Base-by-base conservation (phyloP, 2,113 vertebrate genomes). In the Pomatorhinus ruficollis region DNA sequence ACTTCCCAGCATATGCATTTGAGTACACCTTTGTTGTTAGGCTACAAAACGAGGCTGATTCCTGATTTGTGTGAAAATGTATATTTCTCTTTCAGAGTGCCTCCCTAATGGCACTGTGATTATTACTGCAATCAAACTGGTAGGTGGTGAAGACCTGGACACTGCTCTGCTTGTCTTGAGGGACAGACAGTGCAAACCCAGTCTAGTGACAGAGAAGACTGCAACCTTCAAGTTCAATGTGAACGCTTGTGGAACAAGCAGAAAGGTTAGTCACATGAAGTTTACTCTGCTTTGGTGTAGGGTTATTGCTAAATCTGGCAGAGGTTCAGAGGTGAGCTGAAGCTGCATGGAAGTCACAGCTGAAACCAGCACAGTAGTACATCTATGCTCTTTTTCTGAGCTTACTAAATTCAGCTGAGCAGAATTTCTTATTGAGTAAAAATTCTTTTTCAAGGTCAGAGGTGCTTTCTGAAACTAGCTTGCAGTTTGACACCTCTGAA, bases 151-250 rank as follows among this genome's bases (percentile, higher is more conserved):
- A 81, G 93, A 89, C 27, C 54, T 98, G 91, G 70, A 96, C 35
- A 90, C 89, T 11, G 91, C 82, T 53, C 30, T 50, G 52, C n/a
- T 98, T 33, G 86, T 93, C 35, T 63, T 98, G 52, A 84, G 84
- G 44, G 97, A 98, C 57, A 80, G 52, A 44, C 27, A 6, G 5
- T 97, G 97, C 52, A 85, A 78, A 39, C 96, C 96, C 9, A 82
- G 47, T 24, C 35, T 64, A 21, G 92, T 94, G 71, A 96, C 96
- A 54, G 86, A 95, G 64, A 95, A 47, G 22, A 92, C 84, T 24
- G 96, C 95, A 22, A 88, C 87, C 8, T 98, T 97, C 77, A 66
- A 82, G 39, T 97, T 98, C 42, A 57, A 7, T 21, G 92, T 95
- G 39, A 96, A 85, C 20, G 37, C 87, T 2, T 97, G 94, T 89